These are phyloP conservation scores for Syngnathus acus DNA, from an alignment of 2,797 vertebrate species.

Conservation along the genomic window DNA sequence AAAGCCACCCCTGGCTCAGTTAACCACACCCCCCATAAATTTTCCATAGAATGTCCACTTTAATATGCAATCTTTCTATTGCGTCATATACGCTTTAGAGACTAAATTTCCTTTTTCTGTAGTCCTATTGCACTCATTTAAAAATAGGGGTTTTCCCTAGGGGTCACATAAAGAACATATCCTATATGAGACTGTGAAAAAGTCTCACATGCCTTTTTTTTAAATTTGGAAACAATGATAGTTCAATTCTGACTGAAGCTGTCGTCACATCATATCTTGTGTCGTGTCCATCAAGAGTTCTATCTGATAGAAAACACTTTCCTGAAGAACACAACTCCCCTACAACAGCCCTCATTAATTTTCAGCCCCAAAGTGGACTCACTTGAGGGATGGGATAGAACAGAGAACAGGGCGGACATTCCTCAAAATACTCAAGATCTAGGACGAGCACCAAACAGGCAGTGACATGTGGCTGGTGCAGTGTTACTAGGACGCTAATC, in stretches of 20 bases:
- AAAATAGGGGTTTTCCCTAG: background rate
- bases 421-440: conserved; percentile 65
- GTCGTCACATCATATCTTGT: background rate
- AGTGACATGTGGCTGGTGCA: conserved; percentile 58
- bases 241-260: background rate
- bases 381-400: conserved; percentile 52
- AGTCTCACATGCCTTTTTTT: background rate
- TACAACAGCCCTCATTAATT: background rate
- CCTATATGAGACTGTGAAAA: background rate
- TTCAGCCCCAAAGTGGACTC: conserved; percentile 34
- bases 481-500: conserved; percentile 54
- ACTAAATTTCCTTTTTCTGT: background rate
- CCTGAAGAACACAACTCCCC: background rate
- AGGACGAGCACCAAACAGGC: conserved; percentile 62
- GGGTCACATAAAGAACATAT: background rate
- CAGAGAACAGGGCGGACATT: conserved; percentile 55
- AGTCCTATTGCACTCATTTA: background rate
- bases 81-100: background rate
- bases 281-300: background rate
- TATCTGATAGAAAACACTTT: background rate
- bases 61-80: background rate
- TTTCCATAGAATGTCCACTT: background rate
- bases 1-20: too few species aligned
- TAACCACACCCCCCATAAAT: background rate
- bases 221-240: background rate